phyloP scores from a whole-genome alignment of 1,140 invertebrate genomes.

The Drosophila pseudoobscura region DNA sequence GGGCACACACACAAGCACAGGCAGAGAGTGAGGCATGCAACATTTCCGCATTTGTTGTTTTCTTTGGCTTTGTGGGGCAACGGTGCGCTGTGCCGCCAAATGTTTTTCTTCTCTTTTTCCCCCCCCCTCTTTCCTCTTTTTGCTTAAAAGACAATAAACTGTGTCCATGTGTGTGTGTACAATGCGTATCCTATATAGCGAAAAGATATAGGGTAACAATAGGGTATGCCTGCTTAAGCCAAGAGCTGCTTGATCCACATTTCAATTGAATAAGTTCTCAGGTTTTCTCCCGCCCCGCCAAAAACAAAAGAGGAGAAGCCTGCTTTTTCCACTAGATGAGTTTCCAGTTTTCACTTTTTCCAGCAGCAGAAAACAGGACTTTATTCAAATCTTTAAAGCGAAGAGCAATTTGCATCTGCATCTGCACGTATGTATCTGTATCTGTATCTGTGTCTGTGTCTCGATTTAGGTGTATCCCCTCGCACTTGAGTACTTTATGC shows the following conservation, averaged over 20 bases:
- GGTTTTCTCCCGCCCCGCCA: neutral
- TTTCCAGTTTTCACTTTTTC: conserved; percentile 11
- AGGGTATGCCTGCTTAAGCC: conserved; percentile 11
- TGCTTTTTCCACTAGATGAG: no score
- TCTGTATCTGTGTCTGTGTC: conserved; percentile 16
- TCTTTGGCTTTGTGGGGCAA: conserved; percentile 43
- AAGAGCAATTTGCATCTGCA: conserved; percentile 10
- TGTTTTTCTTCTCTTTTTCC: conserved; percentile 31
- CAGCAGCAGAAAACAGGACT: neutral
- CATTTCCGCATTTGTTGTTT: conserved; percentile 73
- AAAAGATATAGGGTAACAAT: conserved; percentile 34
- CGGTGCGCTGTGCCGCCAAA: conserved; percentile 50
- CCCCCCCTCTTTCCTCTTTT: neutral
- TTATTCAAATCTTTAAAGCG: no score
- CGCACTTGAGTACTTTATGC: conserved; percentile 70
- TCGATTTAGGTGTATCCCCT: conserved; percentile 2
- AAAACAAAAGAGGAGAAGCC: neutral
- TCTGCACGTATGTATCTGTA: neutral
- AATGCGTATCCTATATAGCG: conserved; percentile 44
- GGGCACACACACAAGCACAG: conserved; percentile 31
- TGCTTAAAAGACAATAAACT: conserved; percentile 76
- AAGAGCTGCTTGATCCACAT: conserved; percentile 44
- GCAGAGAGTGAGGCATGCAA: conserved; percentile 8
- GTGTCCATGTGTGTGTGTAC: conserved; percentile 30
- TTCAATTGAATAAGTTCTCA: conserved; percentile 12